Evolutionary conservation across 35 echinoderm and acorn worm species (phyloP).

Genomic region (Strongylocentrotus purpuratus): DNA sequence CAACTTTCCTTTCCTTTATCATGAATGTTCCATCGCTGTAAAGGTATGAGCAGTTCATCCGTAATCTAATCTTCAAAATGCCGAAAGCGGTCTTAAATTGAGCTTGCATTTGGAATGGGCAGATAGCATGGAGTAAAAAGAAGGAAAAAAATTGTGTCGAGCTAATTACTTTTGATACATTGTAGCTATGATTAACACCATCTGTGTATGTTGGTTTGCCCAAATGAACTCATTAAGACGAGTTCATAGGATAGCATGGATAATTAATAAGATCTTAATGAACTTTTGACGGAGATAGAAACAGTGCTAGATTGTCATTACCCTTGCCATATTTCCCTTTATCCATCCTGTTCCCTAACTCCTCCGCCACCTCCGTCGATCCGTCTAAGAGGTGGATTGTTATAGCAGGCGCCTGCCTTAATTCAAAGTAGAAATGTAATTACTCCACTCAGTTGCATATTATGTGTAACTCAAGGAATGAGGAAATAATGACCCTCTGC

Average conservation of each 20-base stretch:
- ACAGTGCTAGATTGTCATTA: constrained; percentile 8
- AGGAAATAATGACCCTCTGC: not conserved
- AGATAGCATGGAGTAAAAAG: not conserved
- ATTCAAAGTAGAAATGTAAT: constrained; percentile 19
- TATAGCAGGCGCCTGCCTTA: not conserved
- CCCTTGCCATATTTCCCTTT: not conserved
- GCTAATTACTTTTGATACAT: not conserved
- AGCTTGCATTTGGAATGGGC: not conserved
- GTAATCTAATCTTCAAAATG: not conserved
- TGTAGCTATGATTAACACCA: not conserved
- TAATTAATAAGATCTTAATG: constrained; percentile 41
- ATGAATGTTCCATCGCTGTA: not conserved
- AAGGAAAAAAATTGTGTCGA: not conserved
- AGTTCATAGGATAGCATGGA: constrained; percentile 18
- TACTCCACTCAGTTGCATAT: not conserved
- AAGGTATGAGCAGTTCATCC: not conserved
- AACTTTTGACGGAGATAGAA: constrained; percentile 11
- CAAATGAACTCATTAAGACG: not conserved
- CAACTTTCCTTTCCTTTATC: not conserved
- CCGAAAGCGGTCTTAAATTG: not conserved
- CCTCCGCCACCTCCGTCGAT: not conserved
- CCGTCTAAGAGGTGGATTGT: not conserved
- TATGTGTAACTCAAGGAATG: constrained; percentile 3
- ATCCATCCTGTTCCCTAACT: not conserved
- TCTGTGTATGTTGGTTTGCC: not conserved